Percentiles rank a stretch among this genome's conserved stretches.
Evolutionary conservation across 2,888 invertebrate species (phyloP).

Genomic region (Polydrusus cervinus): DNA sequence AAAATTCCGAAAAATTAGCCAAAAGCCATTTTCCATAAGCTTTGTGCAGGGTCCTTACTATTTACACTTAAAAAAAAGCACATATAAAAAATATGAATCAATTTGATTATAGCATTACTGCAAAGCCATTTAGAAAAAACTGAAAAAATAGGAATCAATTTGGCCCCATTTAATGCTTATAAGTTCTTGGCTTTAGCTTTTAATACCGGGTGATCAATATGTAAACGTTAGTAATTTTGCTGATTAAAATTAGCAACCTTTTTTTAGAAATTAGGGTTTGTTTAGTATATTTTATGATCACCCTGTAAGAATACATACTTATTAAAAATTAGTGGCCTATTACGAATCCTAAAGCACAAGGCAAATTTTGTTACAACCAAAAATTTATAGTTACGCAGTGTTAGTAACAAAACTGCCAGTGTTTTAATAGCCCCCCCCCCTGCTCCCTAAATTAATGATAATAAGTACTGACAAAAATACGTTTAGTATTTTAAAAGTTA

Average conservation of each 20-base stretch:
- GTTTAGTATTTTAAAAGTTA: slow-evolving; percentile 32
- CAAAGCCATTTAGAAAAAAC: slow-evolving; percentile 1
- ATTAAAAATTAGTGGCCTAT: slow-evolving; percentile 2
- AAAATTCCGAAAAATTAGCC: no score
- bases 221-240: neutral
- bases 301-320: neutral
- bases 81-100: neutral
- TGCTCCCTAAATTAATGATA: neutral
- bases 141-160: neutral
- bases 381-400: neutral
- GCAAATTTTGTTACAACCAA: neutral
- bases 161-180: neutral
- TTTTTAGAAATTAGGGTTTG: neutral
- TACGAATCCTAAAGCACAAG: slow-evolving; percentile 4
- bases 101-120: neutral
- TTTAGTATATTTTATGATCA: neutral
- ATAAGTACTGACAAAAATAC: slow-evolving; percentile 32
- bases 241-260: neutral
- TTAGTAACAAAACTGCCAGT: slow-evolving; percentile 8
- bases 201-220: neutral
- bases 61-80: neutral
- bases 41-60: no score
- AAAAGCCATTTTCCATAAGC: no score
- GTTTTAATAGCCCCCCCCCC: neutral
- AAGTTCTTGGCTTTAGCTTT: neutral